Evolutionary conservation across 2,113 vertebrate genomes (phyloP), one percentile per base, ranked within the genome.

Genomic region (Bungarus multicinctus): DNA sequence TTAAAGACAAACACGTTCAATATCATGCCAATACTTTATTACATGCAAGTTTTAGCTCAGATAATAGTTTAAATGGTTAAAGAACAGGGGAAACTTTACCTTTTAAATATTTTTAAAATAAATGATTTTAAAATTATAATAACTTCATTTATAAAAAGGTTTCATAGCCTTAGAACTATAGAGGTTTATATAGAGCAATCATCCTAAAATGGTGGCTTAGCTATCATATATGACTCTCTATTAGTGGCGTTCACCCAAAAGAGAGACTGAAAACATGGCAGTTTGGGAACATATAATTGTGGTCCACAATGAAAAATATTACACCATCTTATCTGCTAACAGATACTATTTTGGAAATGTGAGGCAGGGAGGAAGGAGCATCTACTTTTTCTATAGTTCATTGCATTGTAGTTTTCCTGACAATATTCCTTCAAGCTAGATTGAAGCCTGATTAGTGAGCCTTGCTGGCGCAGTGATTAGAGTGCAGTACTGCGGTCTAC

Each of bases 1-100:
- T 55, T 90, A 60, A 27, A 52, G 74, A 45, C 23, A 58, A 86
- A 18, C 43, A 52, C 30, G n/a, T 52, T 5, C 16, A 60, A 4
- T 55, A 0, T 0, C 4, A 22, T 30, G 0, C 6, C 12, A 43
- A 57, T 22, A 3, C 2, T 50, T 27, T 34, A 60, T 55, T 85
- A 23, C 55, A 90, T 18, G 8, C 39, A 64, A 18, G 25, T 16
- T 58, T 52, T 30, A 2, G n/a, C 55, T 11, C 88, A 18, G 34
- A 55, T 85, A 87, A 16, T 3, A 43, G 27, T 88, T 64, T 3
- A 45, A 57, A 57, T 57, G 55, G 55, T 57, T 57, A 57, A 57
- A 57, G 55, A 60, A 60, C 25, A 60, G 23, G 8, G 57, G 57
- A 27, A 60, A 60, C 57, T 60, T 60, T 60, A 60, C 57, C 23